These are phyloP conservation scores for Pasiphila rectangulata DNA, from an alignment of 2,888 invertebrate genomes.

Conservation along the genomic window DNA sequence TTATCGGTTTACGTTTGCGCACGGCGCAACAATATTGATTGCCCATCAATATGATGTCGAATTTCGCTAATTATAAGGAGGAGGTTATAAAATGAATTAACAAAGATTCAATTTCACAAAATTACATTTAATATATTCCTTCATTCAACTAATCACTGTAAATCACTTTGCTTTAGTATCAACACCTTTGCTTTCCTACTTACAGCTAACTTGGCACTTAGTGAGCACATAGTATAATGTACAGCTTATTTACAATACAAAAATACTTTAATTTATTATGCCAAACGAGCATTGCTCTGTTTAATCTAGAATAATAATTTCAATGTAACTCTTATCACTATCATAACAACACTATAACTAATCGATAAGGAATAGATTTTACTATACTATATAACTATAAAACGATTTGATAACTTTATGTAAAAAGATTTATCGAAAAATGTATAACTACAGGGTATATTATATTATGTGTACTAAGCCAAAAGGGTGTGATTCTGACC, in stretches of 20 bases:
- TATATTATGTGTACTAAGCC: too few species aligned
- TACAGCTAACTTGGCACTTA: conserved; percentile 73
- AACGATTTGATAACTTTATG: too few species aligned
- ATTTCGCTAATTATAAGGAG: too few species aligned
- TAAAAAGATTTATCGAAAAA: too few species aligned
- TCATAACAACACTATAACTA: too few species aligned
- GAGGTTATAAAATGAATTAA: conserved; percentile 16
- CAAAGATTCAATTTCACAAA: conserved; percentile 40
- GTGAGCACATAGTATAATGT: conserved; percentile 65
- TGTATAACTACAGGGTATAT: too few species aligned
- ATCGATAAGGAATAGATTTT: too few species aligned
- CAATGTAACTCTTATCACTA: conserved; percentile 3
- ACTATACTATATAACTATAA: too few species aligned
- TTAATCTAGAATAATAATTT: neutral
- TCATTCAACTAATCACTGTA: conserved; percentile 55
- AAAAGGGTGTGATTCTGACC: too few species aligned
- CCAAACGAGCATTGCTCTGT: conserved; percentile 19
- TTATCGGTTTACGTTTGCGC: too few species aligned
- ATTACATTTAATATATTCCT: conserved; percentile 57
- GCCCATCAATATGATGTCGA: too few species aligned
- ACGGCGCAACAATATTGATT: too few species aligned
- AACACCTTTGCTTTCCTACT: conserved; percentile 54
- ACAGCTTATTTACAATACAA: conserved; percentile 48
- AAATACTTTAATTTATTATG: conserved; percentile 34
- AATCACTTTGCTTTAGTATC: conserved; percentile 55